Evolutionary conservation across 2,113 vertebrate species (phyloP).

Genomic region (Rhinolophus sinicus): DNA sequence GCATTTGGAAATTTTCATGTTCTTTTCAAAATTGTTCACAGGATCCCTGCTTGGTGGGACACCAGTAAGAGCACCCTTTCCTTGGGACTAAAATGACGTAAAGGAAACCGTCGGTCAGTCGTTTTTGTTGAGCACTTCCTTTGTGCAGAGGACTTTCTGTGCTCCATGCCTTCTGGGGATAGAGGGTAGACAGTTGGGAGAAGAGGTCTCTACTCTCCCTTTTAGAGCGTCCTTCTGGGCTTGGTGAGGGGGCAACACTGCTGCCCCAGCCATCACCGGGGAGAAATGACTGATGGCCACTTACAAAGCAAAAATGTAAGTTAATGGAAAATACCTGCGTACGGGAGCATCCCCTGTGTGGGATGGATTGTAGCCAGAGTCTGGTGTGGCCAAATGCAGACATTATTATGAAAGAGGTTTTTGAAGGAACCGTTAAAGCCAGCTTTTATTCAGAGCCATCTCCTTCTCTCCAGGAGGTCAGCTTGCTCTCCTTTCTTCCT

Average conservation of each 20-base stretch:
- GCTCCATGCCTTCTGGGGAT: background rate
- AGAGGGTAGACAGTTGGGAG: background rate
- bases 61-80: background rate
- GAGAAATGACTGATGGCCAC: background rate
- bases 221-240: background rate
- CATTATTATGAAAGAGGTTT: background rate
- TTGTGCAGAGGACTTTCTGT: background rate
- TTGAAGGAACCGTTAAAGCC: background rate
- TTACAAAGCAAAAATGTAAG: background rate
- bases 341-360: background rate
- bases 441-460: background rate
- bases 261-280: background rate
- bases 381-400: background rate
- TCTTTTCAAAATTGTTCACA: conserved; percentile 21
- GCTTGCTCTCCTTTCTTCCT: background rate
- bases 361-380: background rate
- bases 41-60: background rate
- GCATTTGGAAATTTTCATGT: conserved; percentile 48
- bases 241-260: background rate
- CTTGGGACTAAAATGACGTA: background rate
- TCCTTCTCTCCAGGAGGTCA: background rate
- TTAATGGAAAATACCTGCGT: background rate
- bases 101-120: background rate
- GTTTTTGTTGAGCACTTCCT: background rate
- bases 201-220: background rate